Base-by-base conservation (phyloP, 1,140 invertebrate species). In the Drosophila burlai region DNA sequence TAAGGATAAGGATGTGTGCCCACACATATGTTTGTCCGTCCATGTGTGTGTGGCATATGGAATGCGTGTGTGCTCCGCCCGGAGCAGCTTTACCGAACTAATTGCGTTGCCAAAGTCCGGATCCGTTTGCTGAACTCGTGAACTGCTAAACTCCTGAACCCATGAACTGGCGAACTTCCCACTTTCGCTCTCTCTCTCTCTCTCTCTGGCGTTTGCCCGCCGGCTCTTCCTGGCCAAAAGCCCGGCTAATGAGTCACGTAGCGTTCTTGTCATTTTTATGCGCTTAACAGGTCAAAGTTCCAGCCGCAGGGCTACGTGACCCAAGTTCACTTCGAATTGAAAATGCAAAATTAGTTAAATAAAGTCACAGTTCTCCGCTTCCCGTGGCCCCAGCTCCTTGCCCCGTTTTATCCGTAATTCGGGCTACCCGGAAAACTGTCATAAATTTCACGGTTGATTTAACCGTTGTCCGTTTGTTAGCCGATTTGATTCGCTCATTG, bases 391-490 rank as follows among this genome's bases (percentile, higher is more conserved):
- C 29, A 11, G 6, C 36, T 43, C 31, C 46, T 38, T 2, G 18
- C 29, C 2, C 13, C 9, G 24, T 26, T 6, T 34, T 34, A 58
- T 49, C 29, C 21, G 3, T 40, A 58, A 58, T 71, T 58, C 31
- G 9, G 40, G 26, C 29, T 4, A 29, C 36, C 31, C 46, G 67
- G 71, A 73, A 74, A 74, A 74, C 75, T 59, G 81, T 73, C 84
- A 87, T 90, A 79, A 84, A 90, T 90, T 90, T 90, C 65, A 84
- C 69, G 76, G 81, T 73, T 89, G 84, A 87, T 78, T 87, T 81
- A 72, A 71, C 76, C 42, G 29, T 42, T 73, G 69, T 65, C 57
- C 64, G 74, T 69, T 74, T 76, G 72, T 69, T 76, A 65, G 62
- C 52, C 47, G 40, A 49, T 52, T 59, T 66, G 45, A 74, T 57